A percentile compares a stretch with the other conserved stretches of the same genome.
Evolutionary conservation across 2,113 vertebrate species (phyloP).

Genomic region (Colinus virginianus): DNA sequence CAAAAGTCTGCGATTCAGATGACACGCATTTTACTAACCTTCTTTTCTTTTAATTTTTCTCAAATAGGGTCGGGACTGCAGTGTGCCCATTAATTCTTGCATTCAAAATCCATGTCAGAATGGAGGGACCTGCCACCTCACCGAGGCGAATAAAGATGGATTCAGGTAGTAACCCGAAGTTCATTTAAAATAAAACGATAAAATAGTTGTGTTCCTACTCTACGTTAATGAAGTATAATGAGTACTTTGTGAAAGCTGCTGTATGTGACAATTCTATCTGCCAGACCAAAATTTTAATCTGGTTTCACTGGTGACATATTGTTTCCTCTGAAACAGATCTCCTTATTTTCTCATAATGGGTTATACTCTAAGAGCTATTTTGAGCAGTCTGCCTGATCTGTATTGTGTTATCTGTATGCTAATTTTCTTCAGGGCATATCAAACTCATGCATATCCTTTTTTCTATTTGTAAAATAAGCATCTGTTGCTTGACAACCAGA

Average conservation of each 20-base stretch:
- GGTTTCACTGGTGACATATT: neutral
- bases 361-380: neutral
- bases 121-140: constrained; percentile 93
- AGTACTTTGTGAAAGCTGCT: constrained; percentile 9
- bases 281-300: neutral
- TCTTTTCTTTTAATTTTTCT: constrained; percentile 24
- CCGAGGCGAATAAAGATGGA: constrained; percentile 84
- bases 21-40: neutral
- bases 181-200: constrained; percentile 9
- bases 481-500: constrained; percentile 53
- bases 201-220: constrained; percentile 22
- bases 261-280: neutral
- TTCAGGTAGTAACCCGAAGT: constrained; percentile 86
- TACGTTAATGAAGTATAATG: neutral
- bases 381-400: neutral
- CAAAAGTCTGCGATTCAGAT: neutral
- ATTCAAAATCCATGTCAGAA: constrained; percentile 91
- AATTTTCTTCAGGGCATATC: constrained; percentile 33
- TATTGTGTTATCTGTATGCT: constrained; percentile 12
- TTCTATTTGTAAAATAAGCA: constrained; percentile 13
- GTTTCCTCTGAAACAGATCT: constrained; percentile 14
- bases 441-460: neutral
- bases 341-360: constrained; percentile 14
- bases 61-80: constrained; percentile 90
- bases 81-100: constrained; percentile 90